phyloP scores from a whole-genome alignment of 2,888 invertebrate genomes.

The Leptarthrus brevirostris region DNA sequence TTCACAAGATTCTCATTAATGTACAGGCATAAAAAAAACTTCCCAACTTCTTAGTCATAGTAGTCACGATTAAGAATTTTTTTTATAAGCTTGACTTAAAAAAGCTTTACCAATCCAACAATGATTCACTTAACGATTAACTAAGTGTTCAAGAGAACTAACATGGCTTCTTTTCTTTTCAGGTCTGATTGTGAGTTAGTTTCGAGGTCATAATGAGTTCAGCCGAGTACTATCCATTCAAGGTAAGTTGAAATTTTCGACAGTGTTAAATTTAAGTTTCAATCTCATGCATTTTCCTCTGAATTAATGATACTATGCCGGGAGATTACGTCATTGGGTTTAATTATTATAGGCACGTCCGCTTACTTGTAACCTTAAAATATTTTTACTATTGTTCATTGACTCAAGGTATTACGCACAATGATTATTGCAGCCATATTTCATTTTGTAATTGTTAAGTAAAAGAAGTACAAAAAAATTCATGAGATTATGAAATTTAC shows the following conservation, averaged over 20 bases:
- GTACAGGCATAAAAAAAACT: neutral
- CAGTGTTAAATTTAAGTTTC: neutral
- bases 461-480: too few relatives aligned
- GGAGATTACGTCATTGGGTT: neutral
- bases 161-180: constrained; percentile 58
- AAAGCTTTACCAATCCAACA: neutral
- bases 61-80: neutral
- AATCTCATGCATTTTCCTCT: too few relatives aligned
- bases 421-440: too few relatives aligned
- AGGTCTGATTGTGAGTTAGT: constrained; percentile 59
- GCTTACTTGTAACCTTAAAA: neutral
- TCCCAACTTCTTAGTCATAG: neutral
- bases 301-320: neutral
- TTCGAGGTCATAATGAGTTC: constrained; percentile 74
- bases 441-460: too few relatives aligned
- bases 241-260: constrained; percentile 70
- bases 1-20: neutral
- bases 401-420: neutral
- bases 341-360: neutral
- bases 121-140: constrained; percentile 17
- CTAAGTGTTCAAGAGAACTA: constrained; percentile 1
- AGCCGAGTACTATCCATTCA: constrained; percentile 88
- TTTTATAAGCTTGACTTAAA: neutral
- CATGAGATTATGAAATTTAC: too few relatives aligned
- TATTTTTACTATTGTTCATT: neutral